These are phyloP conservation scores for Caranx ignobilis DNA, from an alignment of 2,113 vertebrate genomes.

Conservation along the genomic window DNA sequence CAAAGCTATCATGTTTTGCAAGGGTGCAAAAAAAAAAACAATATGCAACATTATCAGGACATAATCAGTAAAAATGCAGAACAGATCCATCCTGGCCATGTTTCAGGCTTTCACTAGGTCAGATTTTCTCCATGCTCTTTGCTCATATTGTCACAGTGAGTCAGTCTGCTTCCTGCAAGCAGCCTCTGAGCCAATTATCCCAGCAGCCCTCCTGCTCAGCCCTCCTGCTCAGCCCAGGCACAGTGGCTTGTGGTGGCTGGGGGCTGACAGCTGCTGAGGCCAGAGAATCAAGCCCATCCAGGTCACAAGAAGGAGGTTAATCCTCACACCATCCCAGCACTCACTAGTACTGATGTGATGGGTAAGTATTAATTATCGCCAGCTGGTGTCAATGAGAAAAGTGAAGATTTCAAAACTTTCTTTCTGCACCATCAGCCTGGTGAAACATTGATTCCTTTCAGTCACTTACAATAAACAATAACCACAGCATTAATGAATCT, in stretches of 20 bases:
- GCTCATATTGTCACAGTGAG: not conserved
- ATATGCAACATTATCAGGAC: not conserved
- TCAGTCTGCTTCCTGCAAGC: not conserved
- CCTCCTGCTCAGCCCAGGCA: not conserved
- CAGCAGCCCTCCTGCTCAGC: not conserved
- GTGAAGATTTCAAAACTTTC: not conserved
- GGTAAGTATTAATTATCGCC: constrained; percentile 30
- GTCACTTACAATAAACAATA: no score
- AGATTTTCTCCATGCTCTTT: not conserved
- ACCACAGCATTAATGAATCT: no score
- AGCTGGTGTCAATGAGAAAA: constrained; percentile 39
- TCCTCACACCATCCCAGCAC: constrained; percentile 35
- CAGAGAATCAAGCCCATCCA: constrained; percentile 14
- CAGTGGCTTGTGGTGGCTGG: constrained; percentile 4
- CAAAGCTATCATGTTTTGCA: not conserved
- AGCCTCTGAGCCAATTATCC: constrained; percentile 47
- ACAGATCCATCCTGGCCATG: not conserved
- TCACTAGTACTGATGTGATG: constrained; percentile 7
- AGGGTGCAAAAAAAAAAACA: not conserved
- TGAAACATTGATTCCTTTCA: not conserved
- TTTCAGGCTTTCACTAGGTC: not conserved
- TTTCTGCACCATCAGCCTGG: not conserved
- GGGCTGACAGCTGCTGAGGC: constrained; percentile 61
- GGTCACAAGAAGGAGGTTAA: constrained; percentile 60
- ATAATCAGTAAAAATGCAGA: not conserved